A percentile compares a stretch with the other conserved stretches of the same genome.
Conservation (phyloP, 2,888 invertebrate genomes). For the Ceratothoa steindachneri region DNA sequence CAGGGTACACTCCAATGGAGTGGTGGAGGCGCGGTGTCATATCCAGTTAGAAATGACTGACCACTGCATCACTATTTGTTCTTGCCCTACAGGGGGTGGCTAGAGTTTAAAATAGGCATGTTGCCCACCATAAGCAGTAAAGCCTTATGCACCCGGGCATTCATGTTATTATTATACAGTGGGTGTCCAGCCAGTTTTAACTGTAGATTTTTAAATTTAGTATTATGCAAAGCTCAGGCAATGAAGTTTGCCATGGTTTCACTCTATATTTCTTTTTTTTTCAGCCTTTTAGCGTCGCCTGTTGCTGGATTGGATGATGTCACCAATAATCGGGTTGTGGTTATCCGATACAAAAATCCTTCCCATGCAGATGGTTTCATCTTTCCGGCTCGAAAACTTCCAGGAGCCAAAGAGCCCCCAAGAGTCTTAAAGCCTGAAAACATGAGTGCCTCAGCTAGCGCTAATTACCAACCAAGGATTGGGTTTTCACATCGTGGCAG, state of each 20-base stretch:
- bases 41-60: no score
- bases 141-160: no score
- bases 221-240: no score
- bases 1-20: no score
- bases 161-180: no score
- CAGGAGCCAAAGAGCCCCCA: conserved; percentile 62
- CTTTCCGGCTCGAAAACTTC: conserved; percentile 68
- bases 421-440: conserved; percentile 74
- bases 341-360: conserved; percentile 75
- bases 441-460: conserved; percentile 58
- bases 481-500: conserved; percentile 68
- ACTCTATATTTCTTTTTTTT: conserved; percentile 33
- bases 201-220: no score
- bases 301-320: conserved; percentile 65
- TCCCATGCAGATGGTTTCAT: conserved; percentile 67
- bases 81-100: no score
- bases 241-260: no score
- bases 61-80: no score
- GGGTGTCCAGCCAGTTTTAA: background rate
- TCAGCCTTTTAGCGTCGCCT: conserved; percentile 65
- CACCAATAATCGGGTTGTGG: conserved; percentile 55
- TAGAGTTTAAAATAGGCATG: no score
- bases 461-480: conserved; percentile 71
- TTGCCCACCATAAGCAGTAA: no score
- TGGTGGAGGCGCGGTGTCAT: no score